Conservation (phyloP, 2,113 vertebrate species). For the Theristicus caerulescens region DNA sequence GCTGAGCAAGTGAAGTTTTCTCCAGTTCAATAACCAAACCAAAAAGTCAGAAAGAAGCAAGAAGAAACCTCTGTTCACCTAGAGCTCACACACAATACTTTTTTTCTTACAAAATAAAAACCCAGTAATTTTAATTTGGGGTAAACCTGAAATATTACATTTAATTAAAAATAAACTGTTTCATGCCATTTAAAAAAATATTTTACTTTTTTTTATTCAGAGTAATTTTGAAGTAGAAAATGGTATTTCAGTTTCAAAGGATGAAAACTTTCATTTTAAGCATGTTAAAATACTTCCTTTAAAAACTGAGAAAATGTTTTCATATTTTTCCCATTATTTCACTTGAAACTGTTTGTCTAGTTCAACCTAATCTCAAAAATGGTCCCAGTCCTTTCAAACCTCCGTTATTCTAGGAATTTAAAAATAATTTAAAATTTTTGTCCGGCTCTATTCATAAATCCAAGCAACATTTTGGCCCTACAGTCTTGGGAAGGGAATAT, state of each 20-base stretch:
- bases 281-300: not conserved
- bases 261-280: not conserved
- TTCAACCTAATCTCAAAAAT: not conserved
- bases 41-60: not conserved
- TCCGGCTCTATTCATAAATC: not conserved
- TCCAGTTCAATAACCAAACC: not conserved
- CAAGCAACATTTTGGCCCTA: not conserved
- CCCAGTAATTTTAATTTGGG: not conserved
- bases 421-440: not conserved
- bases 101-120: not conserved
- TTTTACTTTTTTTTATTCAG: not conserved
- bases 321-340: not conserved
- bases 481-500: not conserved
- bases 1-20: not conserved
- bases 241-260: not conserved
- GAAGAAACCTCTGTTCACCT: not conserved
- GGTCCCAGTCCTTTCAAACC: not conserved
- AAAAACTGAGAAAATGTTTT: not conserved
- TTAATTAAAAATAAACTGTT: not conserved
- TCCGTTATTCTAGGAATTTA: not conserved
- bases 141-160: not conserved
- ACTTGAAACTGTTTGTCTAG: not conserved
- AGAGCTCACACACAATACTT: not conserved
- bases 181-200: accelerated
- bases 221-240: not conserved